Evolutionary conservation across 2,797 vertebrate genomes (phyloP).

Genomic region (Gorsachius magnificus): DNA sequence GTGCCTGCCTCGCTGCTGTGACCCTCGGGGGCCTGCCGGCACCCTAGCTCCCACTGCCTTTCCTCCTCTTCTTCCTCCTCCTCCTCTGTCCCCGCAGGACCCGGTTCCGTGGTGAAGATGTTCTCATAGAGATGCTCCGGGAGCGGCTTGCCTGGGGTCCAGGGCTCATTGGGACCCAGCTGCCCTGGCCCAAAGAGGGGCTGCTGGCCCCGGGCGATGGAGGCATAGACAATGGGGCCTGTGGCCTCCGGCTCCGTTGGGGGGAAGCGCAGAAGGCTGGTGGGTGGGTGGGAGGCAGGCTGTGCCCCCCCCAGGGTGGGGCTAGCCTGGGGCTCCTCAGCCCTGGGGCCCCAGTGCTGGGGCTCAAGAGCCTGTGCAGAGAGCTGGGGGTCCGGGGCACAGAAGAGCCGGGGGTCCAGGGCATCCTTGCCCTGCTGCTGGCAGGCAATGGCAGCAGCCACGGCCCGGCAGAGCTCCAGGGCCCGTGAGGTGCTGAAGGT

Average conservation of each 20-base stretch:
- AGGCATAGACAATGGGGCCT: constrained; percentile 57
- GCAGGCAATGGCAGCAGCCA: constrained; percentile 74
- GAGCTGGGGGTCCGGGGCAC: not conserved
- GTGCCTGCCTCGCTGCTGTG: not conserved
- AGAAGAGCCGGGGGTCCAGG: not conserved
- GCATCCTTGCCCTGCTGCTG: constrained; percentile 55
- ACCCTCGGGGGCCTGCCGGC: constrained; percentile 6
- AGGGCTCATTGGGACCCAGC: not conserved
- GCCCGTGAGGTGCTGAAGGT: constrained; percentile 80
- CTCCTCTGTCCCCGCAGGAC: not conserved
- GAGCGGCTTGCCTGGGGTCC: not conserved
- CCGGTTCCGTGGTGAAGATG: constrained; percentile 14
- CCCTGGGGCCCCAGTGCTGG: not conserved
- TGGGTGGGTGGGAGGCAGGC: not conserved
- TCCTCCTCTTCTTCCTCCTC: not conserved
- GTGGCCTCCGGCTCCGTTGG: not conserved
- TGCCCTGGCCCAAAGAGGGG: not conserved
- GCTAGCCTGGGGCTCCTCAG: not conserved
- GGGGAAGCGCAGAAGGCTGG: not conserved
- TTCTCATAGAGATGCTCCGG: constrained; percentile 76
- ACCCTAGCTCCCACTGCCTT: not conserved
- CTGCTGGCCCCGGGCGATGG: constrained; percentile 60
- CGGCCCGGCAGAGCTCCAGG: constrained; percentile 73
- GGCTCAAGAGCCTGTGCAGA: not conserved
- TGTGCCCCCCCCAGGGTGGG: accelerated